Percentiles rank a stretch among this genome's conserved stretches.
Evolutionary conservation across 2,113 vertebrate species (phyloP).

Genomic region (Pyxicephalus adspersus): DNA sequence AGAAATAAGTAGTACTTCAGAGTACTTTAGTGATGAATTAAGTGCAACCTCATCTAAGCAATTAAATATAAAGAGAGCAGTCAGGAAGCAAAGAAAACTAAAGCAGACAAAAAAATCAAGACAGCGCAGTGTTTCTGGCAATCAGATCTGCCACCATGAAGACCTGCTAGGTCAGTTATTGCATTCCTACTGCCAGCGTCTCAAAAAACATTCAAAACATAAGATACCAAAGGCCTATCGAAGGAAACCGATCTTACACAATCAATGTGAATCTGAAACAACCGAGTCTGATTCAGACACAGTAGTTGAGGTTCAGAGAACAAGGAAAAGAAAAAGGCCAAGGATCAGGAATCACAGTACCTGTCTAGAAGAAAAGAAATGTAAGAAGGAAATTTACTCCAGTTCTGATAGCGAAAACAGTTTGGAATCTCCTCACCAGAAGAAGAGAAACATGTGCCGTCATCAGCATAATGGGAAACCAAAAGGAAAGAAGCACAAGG

Average conservation of each 20-base stretch:
- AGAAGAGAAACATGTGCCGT: not conserved
- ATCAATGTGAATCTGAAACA: constrained; percentile 59
- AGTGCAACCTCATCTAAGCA: constrained; percentile 41
- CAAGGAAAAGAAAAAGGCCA: constrained; percentile 59
- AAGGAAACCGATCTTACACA: constrained; percentile 62
- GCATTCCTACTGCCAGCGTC: constrained; percentile 57
- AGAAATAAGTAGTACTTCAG: constrained; percentile 71
- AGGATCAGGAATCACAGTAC: constrained; percentile 46
- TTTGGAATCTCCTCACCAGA: not conserved
- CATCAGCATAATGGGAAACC: not conserved
- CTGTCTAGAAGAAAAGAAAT: constrained; percentile 54
- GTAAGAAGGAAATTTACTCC: not conserved
- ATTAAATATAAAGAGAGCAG: constrained; percentile 57
- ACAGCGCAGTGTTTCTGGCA: constrained; percentile 58
- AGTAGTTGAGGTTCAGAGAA: constrained; percentile 44
- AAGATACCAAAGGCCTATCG: constrained; percentile 54
- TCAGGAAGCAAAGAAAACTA: constrained; percentile 53
- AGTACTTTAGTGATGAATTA: constrained; percentile 65
- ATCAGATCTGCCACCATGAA: constrained; percentile 57
- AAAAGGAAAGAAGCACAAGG: constrained; percentile 2
- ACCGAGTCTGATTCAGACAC: constrained; percentile 59
- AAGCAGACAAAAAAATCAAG: constrained; percentile 50
- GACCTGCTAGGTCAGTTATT: constrained; percentile 59
- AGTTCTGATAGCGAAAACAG: constrained; percentile 5
- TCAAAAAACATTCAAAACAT: constrained; percentile 55